Percentiles rank a stretch among this genome's conserved stretches.
These are phyloP conservation scores for Alosa alosa DNA, from an alignment of 2,113 vertebrate genomes.

Conservation along the genomic window DNA sequence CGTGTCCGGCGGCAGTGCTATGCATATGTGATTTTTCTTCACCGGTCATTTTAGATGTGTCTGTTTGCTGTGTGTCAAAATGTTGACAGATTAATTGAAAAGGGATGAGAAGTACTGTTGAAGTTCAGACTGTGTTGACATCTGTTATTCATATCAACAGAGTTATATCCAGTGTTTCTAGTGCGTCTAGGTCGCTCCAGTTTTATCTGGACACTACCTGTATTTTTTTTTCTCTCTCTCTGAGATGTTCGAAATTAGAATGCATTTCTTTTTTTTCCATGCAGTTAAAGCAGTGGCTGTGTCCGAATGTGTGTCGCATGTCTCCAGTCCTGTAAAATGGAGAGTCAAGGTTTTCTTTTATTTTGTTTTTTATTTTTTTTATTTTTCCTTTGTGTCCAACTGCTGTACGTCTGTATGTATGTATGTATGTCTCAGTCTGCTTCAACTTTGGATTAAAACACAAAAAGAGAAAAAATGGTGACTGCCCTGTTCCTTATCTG, in stretches of 20 bases:
- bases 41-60: background rate
- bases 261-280: background rate
- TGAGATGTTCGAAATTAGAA: background rate
- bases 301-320: background rate
- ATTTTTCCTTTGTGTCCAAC: background rate
- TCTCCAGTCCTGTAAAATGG: background rate
- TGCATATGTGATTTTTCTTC: background rate
- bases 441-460: conserved; percentile 84
- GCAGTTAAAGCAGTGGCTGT: background rate
- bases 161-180: background rate
- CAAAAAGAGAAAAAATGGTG: conserved; percentile 44
- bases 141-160: background rate
- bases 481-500: background rate
- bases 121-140: background rate
- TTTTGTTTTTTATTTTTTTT: background rate
- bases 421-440: conserved; percentile 65
- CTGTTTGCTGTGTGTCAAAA: background rate
- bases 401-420: background rate
- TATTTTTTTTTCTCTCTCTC: background rate
- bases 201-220: background rate
- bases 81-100: background rate
- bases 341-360: background rate
- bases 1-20: background rate
- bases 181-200: background rate
- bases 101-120: background rate